Evolutionary conservation across 2,888 invertebrate species (phyloP), one percentile per base, ranked within the genome.

Genomic region (Adelphocoris suturalis): DNA sequence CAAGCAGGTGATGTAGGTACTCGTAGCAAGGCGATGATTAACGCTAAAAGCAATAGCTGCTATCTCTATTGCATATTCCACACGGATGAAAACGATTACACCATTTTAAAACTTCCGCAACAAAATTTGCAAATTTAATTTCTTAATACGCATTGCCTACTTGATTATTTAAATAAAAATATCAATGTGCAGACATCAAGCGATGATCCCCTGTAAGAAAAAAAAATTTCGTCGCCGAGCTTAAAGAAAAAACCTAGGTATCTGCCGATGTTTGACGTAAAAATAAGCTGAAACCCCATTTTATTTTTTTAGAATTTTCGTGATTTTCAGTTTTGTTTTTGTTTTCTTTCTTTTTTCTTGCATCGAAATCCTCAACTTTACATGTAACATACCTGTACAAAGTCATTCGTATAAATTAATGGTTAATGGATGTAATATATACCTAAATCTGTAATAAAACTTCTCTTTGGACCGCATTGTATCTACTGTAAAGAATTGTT

Each of bases 361-460:
- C 78, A 47, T 78, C 78, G 37, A 78, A 37, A 46, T 19, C 78
- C 47, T 57, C 85, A 46, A 57, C 85, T 37, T 13, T 85, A 52
- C 61, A 57, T 85, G 85, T 85, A 85, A 85, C 16, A 85, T 85
- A 85, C 55, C 27, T 85, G 85, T 85, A 85, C 23, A 85, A 55
- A 85, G 55, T 37, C 27, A 37, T 61, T n/a, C 57, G 85, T 57
- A 19, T 78, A 46, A 78, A 52, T 61, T 85, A 85, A 82, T 37
- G 37, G 52, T 85, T 85, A 57, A n/a, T 57, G 23, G 55, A 85
- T 85, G 85, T 85, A 85, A 85, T 85, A 85, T 85, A 85, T 61
- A 37, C 37, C 37, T 37, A 85, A 85, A 85, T 48, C 82, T 80
- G 37, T 37, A 37, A 27, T 68, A 68, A 19, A 16, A 23, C 27